Base-by-base conservation (phyloP, 1,140 invertebrate genomes). In the Drosophila repleta region DNA sequence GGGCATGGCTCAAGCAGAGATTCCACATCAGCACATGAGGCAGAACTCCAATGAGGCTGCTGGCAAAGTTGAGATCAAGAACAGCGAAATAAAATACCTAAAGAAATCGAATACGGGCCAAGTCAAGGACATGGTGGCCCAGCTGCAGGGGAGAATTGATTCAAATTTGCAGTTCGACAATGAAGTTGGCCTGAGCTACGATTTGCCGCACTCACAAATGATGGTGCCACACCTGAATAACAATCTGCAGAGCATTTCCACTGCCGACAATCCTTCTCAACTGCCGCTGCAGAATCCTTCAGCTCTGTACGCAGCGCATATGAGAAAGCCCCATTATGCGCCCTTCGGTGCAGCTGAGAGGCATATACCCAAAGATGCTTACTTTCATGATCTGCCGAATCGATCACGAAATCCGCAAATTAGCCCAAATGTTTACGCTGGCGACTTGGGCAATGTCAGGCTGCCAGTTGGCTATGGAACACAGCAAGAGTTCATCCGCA, bases 361-460 rank as follows among this genome's bases (percentile, higher is more conserved):
- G 41, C 60, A 78, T 13, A 93, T 94, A 55, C 93, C 93, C 13
- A 94, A 94, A 91, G 93, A 94, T 83, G 93, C 93, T 3, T 94
- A 94, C 75, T 94, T 94, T 68, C 93, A 94, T 62, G 93, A 94
- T 32, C 92, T 94, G 56, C 93, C 93, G 0, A 93, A 93, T 78
- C 79, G 82, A 1, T 46, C 79, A 4, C 45, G 63, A 49, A 48
- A 52, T 29, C 18, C 18, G n/a, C 62, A 57, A 37, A 24, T 46
- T 46, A 57, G 17, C n/a, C 63, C 32, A 11, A 29, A 39, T 6
- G 37, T 57, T 13, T 63, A 74, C 37, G 15, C 69, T 7, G 74
- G 62, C 55, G 79, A 77, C 15, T 52, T 57, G 48, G 64, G 60
- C 32, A 87, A 68, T 62, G 21, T 58, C 8, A 52, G 61, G 24